Percentiles rank a stretch among this genome's conserved stretches.
phyloP scores from a whole-genome alignment of 64 coral and sea anemone genomes.

The Actinia equina region DNA sequence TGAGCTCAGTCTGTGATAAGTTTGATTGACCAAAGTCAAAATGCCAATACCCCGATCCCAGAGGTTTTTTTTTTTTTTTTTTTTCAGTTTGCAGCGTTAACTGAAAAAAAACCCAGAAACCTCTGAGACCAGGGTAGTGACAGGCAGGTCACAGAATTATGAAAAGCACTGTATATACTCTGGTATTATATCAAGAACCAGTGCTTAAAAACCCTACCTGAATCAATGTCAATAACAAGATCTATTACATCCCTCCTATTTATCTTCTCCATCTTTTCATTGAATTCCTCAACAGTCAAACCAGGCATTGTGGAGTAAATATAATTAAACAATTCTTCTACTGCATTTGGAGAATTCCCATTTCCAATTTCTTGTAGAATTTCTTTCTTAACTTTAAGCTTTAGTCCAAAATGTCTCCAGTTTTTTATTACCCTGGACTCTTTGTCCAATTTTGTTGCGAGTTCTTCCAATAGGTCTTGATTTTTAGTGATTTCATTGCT shows the following conservation, averaged over 20 bases:
- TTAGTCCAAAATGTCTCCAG: not conserved
- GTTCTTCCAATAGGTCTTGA: not conserved
- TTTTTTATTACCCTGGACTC: not conserved
- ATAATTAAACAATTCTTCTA: not conserved
- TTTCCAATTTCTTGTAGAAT: constrained; percentile 4
- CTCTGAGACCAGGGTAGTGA: no score
- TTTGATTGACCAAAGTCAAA: no score
- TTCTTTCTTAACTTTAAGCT: not conserved
- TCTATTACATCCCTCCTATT: not conserved
- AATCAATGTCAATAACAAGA: not conserved
- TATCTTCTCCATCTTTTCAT: not conserved
- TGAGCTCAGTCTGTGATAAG: no score
- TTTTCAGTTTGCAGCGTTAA: no score
- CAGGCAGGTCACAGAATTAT: no score
- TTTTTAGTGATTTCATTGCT: not conserved
- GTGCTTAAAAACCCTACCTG: not conserved
- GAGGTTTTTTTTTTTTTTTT: no score
- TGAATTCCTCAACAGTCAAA: not conserved
- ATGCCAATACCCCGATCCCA: no score
- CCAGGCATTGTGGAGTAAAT: not conserved
- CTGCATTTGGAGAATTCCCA: constrained; percentile 5
- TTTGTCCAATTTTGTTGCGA: not conserved
- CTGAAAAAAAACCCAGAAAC: no score
- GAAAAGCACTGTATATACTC: no score
- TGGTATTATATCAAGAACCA: no score